Conservation (phyloP, 2,888 invertebrate species). For the Cosmopolites sordidus region DNA sequence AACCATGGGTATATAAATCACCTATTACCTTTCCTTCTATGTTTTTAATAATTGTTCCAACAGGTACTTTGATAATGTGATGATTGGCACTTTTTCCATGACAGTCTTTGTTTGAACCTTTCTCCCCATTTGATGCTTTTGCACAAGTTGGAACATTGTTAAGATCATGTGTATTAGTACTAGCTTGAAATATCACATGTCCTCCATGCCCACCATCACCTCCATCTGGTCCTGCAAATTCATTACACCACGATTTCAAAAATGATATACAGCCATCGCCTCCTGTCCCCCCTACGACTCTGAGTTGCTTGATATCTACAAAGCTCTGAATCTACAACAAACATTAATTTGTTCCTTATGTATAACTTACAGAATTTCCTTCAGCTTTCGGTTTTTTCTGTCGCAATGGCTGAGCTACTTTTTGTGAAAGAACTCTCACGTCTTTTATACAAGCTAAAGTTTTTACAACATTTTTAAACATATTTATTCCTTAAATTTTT, state of each 20-base stretch:
- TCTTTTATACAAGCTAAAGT: conserved; percentile 1
- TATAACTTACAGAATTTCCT: conserved; percentile 43
- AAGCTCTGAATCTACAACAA: conserved; percentile 50
- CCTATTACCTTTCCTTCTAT: conserved; percentile 57
- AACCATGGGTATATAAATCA: conserved; percentile 62
- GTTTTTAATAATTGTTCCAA: conserved; percentile 72
- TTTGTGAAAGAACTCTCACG: conserved; percentile 33
- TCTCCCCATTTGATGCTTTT: conserved; percentile 65
- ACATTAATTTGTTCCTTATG: conserved; percentile 4
- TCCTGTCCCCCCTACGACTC: conserved; percentile 78
- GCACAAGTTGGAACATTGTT: conserved; percentile 59
- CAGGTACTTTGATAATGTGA: conserved; percentile 68
- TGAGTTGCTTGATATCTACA: conserved; percentile 65
- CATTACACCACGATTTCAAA: conserved; percentile 74
- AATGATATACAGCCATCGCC: conserved; percentile 93
- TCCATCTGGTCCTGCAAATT: conserved; percentile 90
- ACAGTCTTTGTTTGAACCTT: conserved; percentile 67
- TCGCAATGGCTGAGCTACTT: conserved; percentile 45
- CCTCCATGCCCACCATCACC: conserved; percentile 94
- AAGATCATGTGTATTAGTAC: conserved; percentile 64
- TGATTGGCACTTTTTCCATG: conserved; percentile 78
- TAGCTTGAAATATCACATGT: conserved; percentile 83
- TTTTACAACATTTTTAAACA: background rate
- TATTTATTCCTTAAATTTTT: no score
- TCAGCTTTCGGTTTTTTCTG: conserved; percentile 50